Evolutionary conservation across 1,140 invertebrate species (phyloP).

Genomic region (Caenorhabditis remanei): DNA sequence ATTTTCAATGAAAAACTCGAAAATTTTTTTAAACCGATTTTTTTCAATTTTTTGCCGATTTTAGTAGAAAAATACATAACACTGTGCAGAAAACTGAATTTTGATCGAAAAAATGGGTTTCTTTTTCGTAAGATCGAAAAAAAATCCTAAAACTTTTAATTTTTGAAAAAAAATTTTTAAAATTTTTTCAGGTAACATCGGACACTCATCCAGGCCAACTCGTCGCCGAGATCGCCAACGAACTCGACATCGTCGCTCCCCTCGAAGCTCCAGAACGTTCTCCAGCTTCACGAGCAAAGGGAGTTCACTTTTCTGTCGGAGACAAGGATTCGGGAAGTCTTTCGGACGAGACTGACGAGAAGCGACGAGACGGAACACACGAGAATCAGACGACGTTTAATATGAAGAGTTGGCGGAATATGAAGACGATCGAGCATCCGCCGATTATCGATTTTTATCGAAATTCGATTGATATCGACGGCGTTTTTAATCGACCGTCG

Average conservation of each 20-base stretch:
- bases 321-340: conserved; percentile 42
- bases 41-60: no score
- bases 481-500: conserved; percentile 67
- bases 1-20: no score
- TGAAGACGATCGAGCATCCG: conserved; percentile 74
- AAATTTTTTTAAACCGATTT: no score
- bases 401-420: conserved; percentile 72
- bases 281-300: conserved; percentile 26
- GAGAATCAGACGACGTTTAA: conserved; percentile 65
- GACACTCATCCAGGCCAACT: conserved; percentile 6
- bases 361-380: background rate
- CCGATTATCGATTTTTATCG: conserved; percentile 77
- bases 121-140: background rate
- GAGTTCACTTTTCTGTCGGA: conserved; percentile 22
- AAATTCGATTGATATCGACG: conserved; percentile 73
- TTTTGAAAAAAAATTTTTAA: no score
- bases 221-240: conserved; percentile 2
- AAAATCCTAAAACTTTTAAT: background rate
- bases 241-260: background rate
- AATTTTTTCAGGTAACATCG: conserved; percentile 25
- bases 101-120: background rate
- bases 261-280: conserved; percentile 10
- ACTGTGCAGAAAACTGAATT: no score
- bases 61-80: no score
- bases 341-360: conserved; percentile 14